Evolutionary conservation across 2,888 invertebrate genomes (phyloP).

Genomic region (Drosophila cognata): DNA sequence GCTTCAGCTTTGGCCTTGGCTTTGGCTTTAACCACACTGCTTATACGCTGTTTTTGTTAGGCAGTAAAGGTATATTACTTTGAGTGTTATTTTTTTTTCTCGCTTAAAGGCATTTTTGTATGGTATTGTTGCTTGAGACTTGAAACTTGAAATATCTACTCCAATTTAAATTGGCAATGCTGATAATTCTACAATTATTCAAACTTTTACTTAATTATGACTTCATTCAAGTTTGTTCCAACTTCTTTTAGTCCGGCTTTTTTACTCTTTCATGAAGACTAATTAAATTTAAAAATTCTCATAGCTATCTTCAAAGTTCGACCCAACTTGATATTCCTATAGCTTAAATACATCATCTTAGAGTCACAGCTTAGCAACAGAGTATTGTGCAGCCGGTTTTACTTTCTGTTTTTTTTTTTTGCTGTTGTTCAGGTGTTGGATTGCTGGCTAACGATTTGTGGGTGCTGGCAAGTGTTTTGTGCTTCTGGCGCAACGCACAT

Average conservation of each 20-base stretch:
- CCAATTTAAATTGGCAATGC: too few relatives aligned
- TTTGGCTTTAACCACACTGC: neutral
- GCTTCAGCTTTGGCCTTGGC: neutral
- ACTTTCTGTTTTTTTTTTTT: neutral
- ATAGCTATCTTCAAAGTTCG: too few relatives aligned
- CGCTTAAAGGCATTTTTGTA: neutral
- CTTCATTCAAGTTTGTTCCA: neutral
- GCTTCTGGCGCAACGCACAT: constrained; percentile 41
- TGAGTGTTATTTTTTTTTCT: neutral
- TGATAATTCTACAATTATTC: too few relatives aligned
- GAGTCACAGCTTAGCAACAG: neutral
- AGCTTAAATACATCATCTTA: too few relatives aligned
- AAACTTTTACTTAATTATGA: too few relatives aligned
- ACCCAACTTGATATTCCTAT: too few relatives aligned
- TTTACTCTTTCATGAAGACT: neutral
- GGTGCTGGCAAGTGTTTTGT: constrained; percentile 40
- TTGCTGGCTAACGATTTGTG: constrained; percentile 38
- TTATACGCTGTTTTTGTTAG: neutral
- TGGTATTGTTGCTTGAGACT: neutral
- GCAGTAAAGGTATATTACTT: neutral
- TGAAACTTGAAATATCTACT: neutral
- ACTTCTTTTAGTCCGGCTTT: neutral
- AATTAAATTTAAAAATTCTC: too few relatives aligned
- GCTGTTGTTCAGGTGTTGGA: constrained; percentile 43
- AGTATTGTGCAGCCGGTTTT: neutral